These are phyloP conservation scores for Salvelinus namaycush DNA, from an alignment of 2,113 vertebrate genomes.

Conservation along the genomic window DNA sequence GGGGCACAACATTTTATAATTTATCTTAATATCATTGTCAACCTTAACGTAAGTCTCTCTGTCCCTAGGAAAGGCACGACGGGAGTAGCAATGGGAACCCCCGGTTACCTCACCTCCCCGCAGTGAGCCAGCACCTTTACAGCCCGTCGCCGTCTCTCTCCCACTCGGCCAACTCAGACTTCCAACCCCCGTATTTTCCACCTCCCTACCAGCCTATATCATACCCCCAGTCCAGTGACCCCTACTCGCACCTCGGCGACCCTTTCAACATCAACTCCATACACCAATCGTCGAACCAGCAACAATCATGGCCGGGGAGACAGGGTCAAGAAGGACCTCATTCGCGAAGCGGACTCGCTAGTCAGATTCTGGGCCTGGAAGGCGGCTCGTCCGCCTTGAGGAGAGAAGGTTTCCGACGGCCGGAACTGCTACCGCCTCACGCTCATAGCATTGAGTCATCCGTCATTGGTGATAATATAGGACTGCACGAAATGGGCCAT, in stretches of 20 bases:
- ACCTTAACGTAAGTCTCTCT: neutral
- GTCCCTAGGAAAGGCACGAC: slow-evolving; percentile 89
- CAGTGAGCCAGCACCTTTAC: slow-evolving; percentile 94
- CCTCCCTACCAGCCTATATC: slow-evolving; percentile 94
- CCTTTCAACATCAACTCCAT: slow-evolving; percentile 91
- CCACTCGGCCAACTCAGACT: slow-evolving; percentile 88
- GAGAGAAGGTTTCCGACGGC: slow-evolving; percentile 87
- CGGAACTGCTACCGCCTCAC: slow-evolving; percentile 87
- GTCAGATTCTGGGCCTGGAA: slow-evolving; percentile 90
- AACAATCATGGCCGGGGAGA: slow-evolving; percentile 88
- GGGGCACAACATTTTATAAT: too few relatives aligned
- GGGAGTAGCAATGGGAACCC: slow-evolving; percentile 92
- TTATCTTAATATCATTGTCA: neutral
- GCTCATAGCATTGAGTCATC: slow-evolving; percentile 85
- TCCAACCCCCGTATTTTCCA: slow-evolving; percentile 94
- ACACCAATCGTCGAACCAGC: slow-evolving; percentile 86
- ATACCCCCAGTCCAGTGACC: slow-evolving; percentile 88
- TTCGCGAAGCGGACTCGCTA: slow-evolving; percentile 80
- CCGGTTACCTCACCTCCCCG: slow-evolving; percentile 89
- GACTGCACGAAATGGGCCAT: slow-evolving; percentile 89
- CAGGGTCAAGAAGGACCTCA: slow-evolving; percentile 86
- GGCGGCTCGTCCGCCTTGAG: slow-evolving; percentile 79
- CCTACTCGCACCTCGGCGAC: slow-evolving; percentile 91
- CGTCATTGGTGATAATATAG: slow-evolving; percentile 86
- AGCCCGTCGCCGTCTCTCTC: slow-evolving; percentile 91